A percentile compares a stretch with the other conserved stretches of the same genome.
phyloP scores from a whole-genome alignment of 2,113 vertebrate species.

The Rhinichthys klamathensis region DNA sequence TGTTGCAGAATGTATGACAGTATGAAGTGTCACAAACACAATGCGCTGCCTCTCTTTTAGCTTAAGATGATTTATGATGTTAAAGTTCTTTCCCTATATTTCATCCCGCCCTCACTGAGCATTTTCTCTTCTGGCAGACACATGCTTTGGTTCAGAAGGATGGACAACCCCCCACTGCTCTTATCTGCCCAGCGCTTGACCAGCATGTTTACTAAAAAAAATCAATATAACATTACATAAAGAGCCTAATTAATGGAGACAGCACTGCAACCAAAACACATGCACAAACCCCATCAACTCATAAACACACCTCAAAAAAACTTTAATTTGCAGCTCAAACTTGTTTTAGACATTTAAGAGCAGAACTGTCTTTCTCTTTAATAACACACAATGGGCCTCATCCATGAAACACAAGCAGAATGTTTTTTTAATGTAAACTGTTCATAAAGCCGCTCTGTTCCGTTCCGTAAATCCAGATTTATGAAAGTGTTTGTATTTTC shows the following conservation, averaged over 20 bases:
- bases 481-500: no score
- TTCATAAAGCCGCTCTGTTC: no score
- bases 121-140: not conserved
- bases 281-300: slow-evolving; percentile 1
- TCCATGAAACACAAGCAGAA: no score
- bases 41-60: not conserved
- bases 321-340: not conserved
- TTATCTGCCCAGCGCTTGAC: slow-evolving; percentile 15
- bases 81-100: not conserved
- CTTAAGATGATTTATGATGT: not conserved
- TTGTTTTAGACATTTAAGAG: not conserved
- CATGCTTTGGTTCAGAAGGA: slow-evolving; percentile 5
- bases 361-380: not conserved
- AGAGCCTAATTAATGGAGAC: slow-evolving; percentile 52
- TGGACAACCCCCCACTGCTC: slow-evolving; percentile 1
- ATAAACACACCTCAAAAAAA: slow-evolving; percentile 20
- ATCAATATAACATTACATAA: slow-evolving; percentile 58
- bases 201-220: slow-evolving; percentile 52
- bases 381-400: not conserved
- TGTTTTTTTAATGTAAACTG: no score
- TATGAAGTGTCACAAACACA: not conserved
- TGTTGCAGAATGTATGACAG: not conserved
- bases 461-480: no score
- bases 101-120: not conserved
- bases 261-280: slow-evolving; percentile 34